phyloP scores from a whole-genome alignment of 2,113 vertebrate genomes.

The Ptilorrhoa leucosticta region DNA sequence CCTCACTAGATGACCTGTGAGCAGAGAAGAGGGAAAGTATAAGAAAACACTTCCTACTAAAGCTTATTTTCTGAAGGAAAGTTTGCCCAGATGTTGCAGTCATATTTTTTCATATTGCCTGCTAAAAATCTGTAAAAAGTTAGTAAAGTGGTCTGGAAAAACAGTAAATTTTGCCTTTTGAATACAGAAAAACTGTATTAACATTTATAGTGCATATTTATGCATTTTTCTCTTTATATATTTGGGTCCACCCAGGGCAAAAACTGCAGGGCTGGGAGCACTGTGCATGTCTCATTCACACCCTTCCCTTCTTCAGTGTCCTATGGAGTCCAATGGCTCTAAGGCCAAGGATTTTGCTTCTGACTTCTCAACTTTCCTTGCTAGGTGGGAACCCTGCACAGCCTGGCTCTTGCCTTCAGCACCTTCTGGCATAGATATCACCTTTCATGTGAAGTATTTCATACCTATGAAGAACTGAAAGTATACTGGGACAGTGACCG shows the following conservation, averaged over 20 bases:
- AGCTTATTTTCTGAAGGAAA: neutral
- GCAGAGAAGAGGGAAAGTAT: neutral
- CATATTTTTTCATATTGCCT: neutral
- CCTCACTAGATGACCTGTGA: neutral
- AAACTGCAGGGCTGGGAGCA: neutral
- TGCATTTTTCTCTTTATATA: neutral
- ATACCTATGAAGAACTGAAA: neutral
- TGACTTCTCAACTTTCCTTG: neutral
- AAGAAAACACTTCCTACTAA: neutral
- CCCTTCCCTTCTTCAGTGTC: neutral
- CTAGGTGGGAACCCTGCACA: neutral
- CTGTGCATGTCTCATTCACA: rapidly evolving
- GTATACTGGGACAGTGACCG: rapidly evolving
- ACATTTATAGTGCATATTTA: neutral
- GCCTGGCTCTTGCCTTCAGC: neutral
- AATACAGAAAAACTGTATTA: neutral
- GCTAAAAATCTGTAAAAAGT: neutral
- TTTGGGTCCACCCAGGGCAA: neutral
- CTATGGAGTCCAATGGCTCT: neutral
- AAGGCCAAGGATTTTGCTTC: neutral
- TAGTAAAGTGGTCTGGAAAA: neutral
- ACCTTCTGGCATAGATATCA: neutral
- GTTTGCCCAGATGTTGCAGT: neutral
- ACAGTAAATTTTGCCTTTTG: neutral
- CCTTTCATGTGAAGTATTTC: neutral